These are phyloP conservation scores for Labeo catla DNA, from an alignment of 2,113 vertebrate genomes.

Conservation along the genomic window DNA sequence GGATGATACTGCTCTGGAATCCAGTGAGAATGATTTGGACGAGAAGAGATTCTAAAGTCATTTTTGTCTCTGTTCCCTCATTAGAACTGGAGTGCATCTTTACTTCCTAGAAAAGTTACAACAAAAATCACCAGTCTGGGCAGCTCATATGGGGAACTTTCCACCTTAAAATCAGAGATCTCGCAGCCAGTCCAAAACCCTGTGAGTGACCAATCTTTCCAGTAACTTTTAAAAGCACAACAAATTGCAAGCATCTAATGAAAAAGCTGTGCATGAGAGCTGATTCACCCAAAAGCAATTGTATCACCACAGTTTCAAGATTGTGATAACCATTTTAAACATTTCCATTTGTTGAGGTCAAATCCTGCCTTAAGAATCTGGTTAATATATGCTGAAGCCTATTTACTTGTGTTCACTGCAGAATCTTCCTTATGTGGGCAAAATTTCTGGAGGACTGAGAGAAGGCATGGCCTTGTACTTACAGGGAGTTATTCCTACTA, in stretches of 20 bases:
- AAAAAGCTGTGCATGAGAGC: background rate
- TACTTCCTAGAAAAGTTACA: background rate
- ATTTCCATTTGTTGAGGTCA: background rate
- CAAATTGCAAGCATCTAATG: background rate
- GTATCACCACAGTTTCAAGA: background rate
- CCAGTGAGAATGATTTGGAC: background rate
- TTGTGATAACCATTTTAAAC: background rate
- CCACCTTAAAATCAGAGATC: no score
- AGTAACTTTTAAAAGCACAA: background rate
- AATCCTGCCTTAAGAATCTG: background rate
- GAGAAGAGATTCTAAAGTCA: background rate
- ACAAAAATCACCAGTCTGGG: background rate
- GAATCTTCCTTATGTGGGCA: background rate
- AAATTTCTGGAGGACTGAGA: constrained; percentile 12
- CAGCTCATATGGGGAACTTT: background rate
- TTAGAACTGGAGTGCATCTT: background rate
- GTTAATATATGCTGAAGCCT: background rate
- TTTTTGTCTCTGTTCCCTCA: background rate
- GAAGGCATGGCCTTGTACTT: constrained; percentile 27
- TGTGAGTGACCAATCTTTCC: background rate
- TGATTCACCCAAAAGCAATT: no score
- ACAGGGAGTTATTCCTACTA: background rate
- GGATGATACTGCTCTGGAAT: background rate
- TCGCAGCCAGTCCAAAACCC: constrained; percentile 1
- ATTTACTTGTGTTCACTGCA: background rate